Evolutionary conservation across 2,113 vertebrate genomes (phyloP), one percentile per base, ranked within the genome.

Genomic region (Rhinoderma darwinii): DNA sequence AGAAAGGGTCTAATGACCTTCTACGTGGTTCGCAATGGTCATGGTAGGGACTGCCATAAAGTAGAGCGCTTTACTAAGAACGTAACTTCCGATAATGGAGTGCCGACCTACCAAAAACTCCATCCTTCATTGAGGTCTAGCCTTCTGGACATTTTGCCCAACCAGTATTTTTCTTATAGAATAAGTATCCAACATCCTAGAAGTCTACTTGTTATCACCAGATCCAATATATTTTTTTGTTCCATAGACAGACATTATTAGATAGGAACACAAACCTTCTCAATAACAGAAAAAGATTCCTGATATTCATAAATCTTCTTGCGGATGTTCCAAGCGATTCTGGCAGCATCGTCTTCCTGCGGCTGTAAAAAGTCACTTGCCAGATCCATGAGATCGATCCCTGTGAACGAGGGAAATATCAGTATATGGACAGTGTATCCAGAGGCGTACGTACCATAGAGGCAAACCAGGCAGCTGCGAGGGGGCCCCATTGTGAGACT

Each of bases 261-360:
- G 27, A 68, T 6, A 17, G 27, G 30, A 22, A 43, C 10, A 4
- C 14, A 5, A 84, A 96, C 97, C 96, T 93, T 96, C 92, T 98
- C 97, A 0, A 98, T 94, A 86, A 96, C 94, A 0, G 84, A 94
- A 92, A 98, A 97, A 0, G 94, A 95, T 82, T 98, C 94, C 76
- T 98, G 97, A 70, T 92, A 96, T 2, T 81, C 91, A 44, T 2
- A 0, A 88, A 98, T 89, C 0, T 88, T 88, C 22, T 70, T 89
- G 0, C 89, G 92, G 0, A 97, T 0, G 77, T 94, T 88, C 97
- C 97, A 98, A 63, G 96, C 93, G 0, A 84, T 91, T 18, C 97
- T 91, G 2, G 96, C 96, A 0, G 4, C 1, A 74, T 97, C 97
- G 0, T 95, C 95, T 0, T 94, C 96, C 12, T 88, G 1, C 0